These are phyloP conservation scores for Cossypha caffra DNA, from an alignment of 2,797 vertebrate genomes.

Conservation along the genomic window DNA sequence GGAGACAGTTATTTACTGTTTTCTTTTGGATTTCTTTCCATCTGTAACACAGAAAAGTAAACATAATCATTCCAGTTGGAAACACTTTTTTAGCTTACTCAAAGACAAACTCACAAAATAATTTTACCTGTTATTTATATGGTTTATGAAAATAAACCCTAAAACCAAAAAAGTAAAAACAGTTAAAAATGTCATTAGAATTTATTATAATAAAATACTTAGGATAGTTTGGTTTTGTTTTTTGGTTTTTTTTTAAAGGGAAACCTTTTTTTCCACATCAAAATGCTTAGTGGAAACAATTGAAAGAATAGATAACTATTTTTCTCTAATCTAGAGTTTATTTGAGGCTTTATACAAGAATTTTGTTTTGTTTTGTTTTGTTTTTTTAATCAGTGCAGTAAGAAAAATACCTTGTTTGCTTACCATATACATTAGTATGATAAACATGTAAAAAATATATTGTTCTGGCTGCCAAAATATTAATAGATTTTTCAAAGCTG, in stretches of 20 bases:
- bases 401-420: neutral
- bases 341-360: neutral
- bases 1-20: conserved; percentile 66
- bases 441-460: neutral
- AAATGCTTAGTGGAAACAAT: neutral
- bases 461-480: neutral
- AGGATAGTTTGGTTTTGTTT: neutral
- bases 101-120: conserved; percentile 68
- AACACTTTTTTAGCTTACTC: conserved; percentile 55
- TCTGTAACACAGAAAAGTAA: conserved; percentile 64
- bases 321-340: neutral
- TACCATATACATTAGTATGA: neutral
- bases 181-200: conserved; percentile 49
- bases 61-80: conserved; percentile 67
- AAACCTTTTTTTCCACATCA: neutral
- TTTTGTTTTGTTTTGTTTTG: neutral
- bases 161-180: neutral
- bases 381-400: neutral
- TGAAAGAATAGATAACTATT: neutral
- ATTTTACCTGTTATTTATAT: conserved; percentile 63
- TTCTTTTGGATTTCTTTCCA: conserved; percentile 62
- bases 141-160: neutral
- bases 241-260: neutral
- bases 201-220: neutral
- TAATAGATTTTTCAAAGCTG: neutral